phyloP scores from a whole-genome alignment of 2,888 invertebrate species.

The Strigamia maritima region DNA sequence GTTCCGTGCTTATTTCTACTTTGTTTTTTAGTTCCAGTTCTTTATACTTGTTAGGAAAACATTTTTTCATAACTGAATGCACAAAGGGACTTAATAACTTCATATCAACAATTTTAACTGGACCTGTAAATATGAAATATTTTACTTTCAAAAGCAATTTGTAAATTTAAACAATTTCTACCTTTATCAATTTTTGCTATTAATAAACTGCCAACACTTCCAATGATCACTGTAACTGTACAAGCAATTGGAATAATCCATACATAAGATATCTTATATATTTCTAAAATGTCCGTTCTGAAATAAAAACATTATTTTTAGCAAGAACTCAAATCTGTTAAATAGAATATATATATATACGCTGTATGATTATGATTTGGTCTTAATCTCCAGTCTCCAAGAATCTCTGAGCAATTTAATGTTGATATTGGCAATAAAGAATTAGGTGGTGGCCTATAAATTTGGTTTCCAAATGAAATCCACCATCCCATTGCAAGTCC shows the following conservation, averaged over 20 bases:
- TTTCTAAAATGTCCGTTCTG: neutral
- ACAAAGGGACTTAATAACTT: neutral
- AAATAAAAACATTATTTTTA: neutral
- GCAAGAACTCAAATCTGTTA: too few relatives aligned
- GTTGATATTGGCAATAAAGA: neutral
- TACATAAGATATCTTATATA: slow-evolving; percentile 13
- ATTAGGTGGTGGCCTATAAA: neutral
- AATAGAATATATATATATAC: too few relatives aligned
- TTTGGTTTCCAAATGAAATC: neutral
- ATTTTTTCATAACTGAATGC: neutral
- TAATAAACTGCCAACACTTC: neutral
- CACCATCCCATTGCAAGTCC: neutral
- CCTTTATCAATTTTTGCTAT: neutral
- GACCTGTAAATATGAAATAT: neutral
- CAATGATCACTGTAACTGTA: neutral
- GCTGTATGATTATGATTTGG: neutral
- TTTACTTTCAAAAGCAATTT: too few relatives aligned
- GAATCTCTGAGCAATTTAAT: neutral
- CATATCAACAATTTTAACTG: neutral
- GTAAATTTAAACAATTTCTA: too few relatives aligned
- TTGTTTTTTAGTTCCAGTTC: too few relatives aligned
- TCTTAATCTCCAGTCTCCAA: neutral
- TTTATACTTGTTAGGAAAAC: neutral
- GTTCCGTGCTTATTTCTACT: too few relatives aligned
- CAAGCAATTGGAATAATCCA: slow-evolving; percentile 10